Percentiles rank a stretch among this genome's conserved stretches.
Evolutionary conservation across 1,140 invertebrate species (phyloP).

Genomic region (Hydropsyche tenuis): DNA sequence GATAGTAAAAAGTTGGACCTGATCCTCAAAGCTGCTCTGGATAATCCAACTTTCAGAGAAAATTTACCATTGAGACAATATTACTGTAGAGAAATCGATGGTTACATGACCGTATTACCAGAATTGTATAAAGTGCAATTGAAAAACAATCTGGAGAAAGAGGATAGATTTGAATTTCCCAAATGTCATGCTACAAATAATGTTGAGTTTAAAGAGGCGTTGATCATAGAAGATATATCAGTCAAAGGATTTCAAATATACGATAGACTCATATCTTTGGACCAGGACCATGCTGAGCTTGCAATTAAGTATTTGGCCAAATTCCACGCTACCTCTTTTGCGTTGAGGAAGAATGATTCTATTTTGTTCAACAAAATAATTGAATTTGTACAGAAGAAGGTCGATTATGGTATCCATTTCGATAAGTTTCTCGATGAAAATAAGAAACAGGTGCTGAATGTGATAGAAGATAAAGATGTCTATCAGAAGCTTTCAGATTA

Average conservation of each 20-base stretch:
- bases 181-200: conserved; percentile 55
- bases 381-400: conserved; percentile 3
- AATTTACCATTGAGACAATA: conserved; percentile 52
- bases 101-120: conserved; percentile 55
- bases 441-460: conserved; percentile 12
- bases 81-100: conserved; percentile 54
- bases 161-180: conserved; percentile 53
- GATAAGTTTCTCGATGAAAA: conserved; percentile 25
- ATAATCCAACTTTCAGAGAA: conserved; percentile 51
- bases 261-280: conserved; percentile 57
- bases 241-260: conserved; percentile 57
- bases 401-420: conserved; percentile 19
- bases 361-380: conserved; percentile 50
- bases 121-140: conserved; percentile 53
- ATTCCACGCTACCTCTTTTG: conserved; percentile 64
- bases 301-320: conserved; percentile 62
- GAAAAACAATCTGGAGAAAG: conserved; percentile 44
- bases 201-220: conserved; percentile 57
- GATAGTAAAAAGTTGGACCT: conserved; percentile 29
- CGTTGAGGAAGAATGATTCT: conserved; percentile 57
- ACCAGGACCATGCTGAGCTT: conserved; percentile 56
- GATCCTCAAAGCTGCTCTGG: conserved; percentile 54
- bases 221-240: conserved; percentile 65
- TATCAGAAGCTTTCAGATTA: conserved; percentile 5
- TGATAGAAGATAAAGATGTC: conserved; percentile 16